Base-by-base conservation (phyloP, 1,140 invertebrate genomes). In the Dreissena polymorpha region DNA sequence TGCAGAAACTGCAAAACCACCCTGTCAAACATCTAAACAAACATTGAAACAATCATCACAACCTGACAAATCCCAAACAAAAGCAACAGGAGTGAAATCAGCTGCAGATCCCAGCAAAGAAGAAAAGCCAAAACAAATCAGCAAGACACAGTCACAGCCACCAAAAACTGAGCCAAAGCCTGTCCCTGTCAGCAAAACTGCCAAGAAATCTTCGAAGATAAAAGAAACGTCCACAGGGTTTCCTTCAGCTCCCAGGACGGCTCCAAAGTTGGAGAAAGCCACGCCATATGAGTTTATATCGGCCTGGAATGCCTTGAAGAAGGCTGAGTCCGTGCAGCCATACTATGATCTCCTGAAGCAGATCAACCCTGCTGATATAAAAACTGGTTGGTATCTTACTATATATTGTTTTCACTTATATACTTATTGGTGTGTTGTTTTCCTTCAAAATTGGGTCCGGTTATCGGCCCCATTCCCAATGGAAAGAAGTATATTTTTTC, bases 241-340 rank as follows among this genome's bases (percentile, higher is more conserved):
- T 53, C 88, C 89, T 0, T 74, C 80, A 21, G 83, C 84, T 12
- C 84, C 89, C n/a, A 83, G 86, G 5, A 85, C 50, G n/a, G 85
- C 81, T 5, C 89, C 88, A 0, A 86, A 85, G 72, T 57, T 91
- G n/a, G 86, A 87, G 70, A 91, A 91, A 68, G 86, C 86, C 3
- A 92, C 90, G 14, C 92, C 92, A 14, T 92, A 90, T 85, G 92
- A 92, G 79, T 92, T 92, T 78, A 88, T 91, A 10, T 88, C 90
- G 69, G 91, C 91, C 0, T 92, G 92, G 92, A 91, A 91, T 72
- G 88, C 90, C 0, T 60, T 92, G 51, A 92, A 91, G 70, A 84
- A 85, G 16, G 71, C 86, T 25, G 78, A 88, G n/a, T 86, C 88
- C 14, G 74, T 89, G 49, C 70, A 90, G 75, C 87, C 87, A 0